A percentile compares a stretch with the other conserved stretches of the same genome.
Evolutionary conservation across 2,113 vertebrate genomes (phyloP).

Genomic region (Hepsetus odoe): DNA sequence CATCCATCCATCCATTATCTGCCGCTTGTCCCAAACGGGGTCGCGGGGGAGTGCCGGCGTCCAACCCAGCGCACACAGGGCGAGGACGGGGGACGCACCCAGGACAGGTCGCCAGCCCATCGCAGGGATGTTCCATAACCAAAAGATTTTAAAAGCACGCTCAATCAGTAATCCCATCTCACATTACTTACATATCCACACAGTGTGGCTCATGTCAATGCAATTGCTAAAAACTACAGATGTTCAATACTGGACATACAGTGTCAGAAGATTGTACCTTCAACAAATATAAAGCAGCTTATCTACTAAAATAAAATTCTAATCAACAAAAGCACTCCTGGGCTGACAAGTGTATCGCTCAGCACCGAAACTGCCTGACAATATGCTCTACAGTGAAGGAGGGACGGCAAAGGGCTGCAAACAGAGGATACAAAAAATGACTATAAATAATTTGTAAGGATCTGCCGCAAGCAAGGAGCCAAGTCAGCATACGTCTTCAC

Average conservation of each 20-base stretch:
- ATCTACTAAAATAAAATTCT: neutral
- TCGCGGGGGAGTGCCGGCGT: too few species aligned
- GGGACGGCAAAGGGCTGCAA: neutral
- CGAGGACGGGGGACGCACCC: too few species aligned
- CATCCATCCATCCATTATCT: too few species aligned
- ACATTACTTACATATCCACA: neutral
- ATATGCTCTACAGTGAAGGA: neutral
- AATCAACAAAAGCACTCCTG: too few species aligned
- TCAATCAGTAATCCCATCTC: neutral
- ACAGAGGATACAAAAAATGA: constrained; percentile 12
- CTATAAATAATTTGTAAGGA: constrained; percentile 4
- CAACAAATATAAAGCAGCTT: too few species aligned
- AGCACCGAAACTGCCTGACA: neutral
- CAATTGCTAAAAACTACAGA: neutral
- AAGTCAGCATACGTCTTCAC: constrained; percentile 21
- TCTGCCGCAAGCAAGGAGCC: constrained; percentile 22
- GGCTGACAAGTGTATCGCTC: neutral
- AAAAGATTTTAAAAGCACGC: too few species aligned
- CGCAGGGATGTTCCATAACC: too few species aligned
- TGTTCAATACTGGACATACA: neutral
- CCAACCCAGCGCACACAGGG: too few species aligned
- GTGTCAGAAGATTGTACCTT: neutral
- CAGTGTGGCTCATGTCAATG: neutral
- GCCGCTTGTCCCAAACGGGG: too few species aligned
- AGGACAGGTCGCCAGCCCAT: too few species aligned